These are phyloP conservation scores for Lamproptera curius DNA, from an alignment of 2,888 invertebrate genomes.

Conservation along the genomic window DNA sequence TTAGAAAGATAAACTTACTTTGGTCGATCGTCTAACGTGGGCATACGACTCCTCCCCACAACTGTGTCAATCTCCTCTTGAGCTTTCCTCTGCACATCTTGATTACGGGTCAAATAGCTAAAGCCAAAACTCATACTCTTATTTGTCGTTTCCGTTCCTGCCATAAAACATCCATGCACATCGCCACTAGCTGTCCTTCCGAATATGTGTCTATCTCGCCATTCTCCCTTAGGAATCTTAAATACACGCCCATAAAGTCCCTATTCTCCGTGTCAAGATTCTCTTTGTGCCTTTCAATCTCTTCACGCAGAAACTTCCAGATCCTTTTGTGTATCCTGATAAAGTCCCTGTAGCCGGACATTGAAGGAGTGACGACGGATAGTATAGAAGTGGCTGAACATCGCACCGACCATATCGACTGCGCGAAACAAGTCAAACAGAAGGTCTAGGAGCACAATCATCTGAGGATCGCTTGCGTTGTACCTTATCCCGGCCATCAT, in stretches of 20 bases:
- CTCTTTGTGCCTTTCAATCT: constrained; percentile 84
- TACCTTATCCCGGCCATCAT: constrained; percentile 90
- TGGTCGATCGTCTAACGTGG: constrained; percentile 83
- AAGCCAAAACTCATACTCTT: constrained; percentile 88
- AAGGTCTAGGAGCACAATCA: constrained; percentile 82
- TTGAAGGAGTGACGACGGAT: constrained; percentile 83
- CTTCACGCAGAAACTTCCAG: constrained; percentile 85
- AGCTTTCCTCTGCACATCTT: constrained; percentile 84
- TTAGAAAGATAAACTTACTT: constrained; percentile 78
- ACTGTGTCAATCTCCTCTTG: constrained; percentile 88
- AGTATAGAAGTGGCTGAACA: constrained; percentile 89
- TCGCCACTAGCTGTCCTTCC: constrained; percentile 87
- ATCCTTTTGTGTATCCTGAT: constrained; percentile 83
- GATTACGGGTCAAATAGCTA: constrained; percentile 84
- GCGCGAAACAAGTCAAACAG: constrained; percentile 84
- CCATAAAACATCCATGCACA: constrained; percentile 92
- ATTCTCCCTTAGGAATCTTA: constrained; percentile 81
- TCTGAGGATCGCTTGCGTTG: constrained; percentile 82
- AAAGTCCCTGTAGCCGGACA: constrained; percentile 87
- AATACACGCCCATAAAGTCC: constrained; percentile 90
- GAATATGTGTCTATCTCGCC: constrained; percentile 77
- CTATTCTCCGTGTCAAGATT: constrained; percentile 79
- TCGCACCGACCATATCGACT: constrained; percentile 88
- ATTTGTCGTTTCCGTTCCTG: constrained; percentile 91
- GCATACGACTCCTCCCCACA: constrained; percentile 82